Percentiles rank a stretch among this genome's conserved stretches.
Conservation (phyloP, 2,113 vertebrate genomes). For the Leptobrachium ailaonicum region DNA sequence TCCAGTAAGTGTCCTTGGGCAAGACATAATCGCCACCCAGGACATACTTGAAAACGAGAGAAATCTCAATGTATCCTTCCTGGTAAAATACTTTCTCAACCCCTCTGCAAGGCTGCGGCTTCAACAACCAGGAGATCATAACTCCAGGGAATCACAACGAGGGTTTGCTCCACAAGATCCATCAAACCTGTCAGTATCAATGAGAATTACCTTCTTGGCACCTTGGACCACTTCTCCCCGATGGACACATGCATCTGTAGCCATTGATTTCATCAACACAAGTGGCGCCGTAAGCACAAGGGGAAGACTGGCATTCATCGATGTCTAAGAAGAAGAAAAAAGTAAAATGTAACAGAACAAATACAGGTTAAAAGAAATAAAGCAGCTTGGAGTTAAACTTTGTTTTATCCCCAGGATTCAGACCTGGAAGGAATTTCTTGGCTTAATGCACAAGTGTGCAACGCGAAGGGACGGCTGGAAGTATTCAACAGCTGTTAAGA, state of each 20-base stretch:
- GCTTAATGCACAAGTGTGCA: constrained; percentile 18
- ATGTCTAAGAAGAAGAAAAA: constrained; percentile 72
- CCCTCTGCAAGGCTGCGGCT: too few species aligned
- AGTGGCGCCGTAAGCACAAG: constrained; percentile 87
- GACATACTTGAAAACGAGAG: too few species aligned
- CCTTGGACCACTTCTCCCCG: constrained; percentile 76
- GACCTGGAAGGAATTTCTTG: background rate
- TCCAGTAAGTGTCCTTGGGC: too few species aligned
- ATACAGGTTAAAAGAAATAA: constrained; percentile 1
- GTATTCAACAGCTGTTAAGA: background rate
- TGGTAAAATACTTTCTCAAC: too few species aligned
- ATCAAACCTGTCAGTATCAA: too few species aligned
- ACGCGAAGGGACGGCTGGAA: background rate
- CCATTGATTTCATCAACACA: constrained; percentile 91
- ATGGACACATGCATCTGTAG: constrained; percentile 83
- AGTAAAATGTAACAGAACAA: background rate
- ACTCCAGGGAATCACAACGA: too few species aligned
- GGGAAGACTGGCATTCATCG: constrained; percentile 93
- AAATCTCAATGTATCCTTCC: too few species aligned
- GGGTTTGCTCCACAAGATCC: too few species aligned
- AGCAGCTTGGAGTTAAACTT: background rate
- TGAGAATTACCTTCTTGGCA: constrained; percentile 85
- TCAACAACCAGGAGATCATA: too few species aligned
- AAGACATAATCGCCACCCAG: too few species aligned
- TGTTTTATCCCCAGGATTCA: background rate